Percentiles rank a stretch among this genome's conserved stretches.
Conservation (phyloP, 2,888 invertebrate genomes). For the Ernsta delagoae region DNA sequence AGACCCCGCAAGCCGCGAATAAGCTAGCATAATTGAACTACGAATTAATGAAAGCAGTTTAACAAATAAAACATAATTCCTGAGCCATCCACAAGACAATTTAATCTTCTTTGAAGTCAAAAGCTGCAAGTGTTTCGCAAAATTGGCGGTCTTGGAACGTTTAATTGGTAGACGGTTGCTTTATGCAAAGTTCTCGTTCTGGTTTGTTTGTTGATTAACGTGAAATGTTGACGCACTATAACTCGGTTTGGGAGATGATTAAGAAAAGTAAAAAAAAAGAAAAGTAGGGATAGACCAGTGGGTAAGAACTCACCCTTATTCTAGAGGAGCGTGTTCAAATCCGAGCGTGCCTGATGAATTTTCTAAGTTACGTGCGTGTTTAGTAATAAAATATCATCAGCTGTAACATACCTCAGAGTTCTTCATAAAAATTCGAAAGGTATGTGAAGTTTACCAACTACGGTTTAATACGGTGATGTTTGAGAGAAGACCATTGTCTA, state of each 20-base stretch:
- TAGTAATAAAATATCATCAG: too few species aligned
- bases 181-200: background rate
- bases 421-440: too few species aligned
- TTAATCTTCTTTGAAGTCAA: conserved; percentile 19
- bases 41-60: background rate
- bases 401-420: too few species aligned
- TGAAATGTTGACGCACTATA: background rate
- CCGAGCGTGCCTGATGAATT: too few species aligned
- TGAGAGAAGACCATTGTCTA: too few species aligned
- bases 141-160: conserved; percentile 3
- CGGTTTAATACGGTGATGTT: too few species aligned
- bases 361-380: too few species aligned
- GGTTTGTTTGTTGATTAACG: background rate
- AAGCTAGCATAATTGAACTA: background rate
- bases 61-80: conserved; percentile 9
- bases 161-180: background rate
- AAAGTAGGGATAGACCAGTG: too few species aligned
- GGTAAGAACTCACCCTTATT: too few species aligned
- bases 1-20: background rate
- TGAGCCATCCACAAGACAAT: conserved; percentile 3
- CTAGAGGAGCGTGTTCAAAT: too few species aligned
- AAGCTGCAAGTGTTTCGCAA: conserved; percentile 13
- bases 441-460: too few species aligned
- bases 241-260: background rate
- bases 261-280: too few species aligned